These are phyloP conservation scores for Tenthredo notha DNA, from an alignment of 2,888 invertebrate genomes.

Conservation along the genomic window DNA sequence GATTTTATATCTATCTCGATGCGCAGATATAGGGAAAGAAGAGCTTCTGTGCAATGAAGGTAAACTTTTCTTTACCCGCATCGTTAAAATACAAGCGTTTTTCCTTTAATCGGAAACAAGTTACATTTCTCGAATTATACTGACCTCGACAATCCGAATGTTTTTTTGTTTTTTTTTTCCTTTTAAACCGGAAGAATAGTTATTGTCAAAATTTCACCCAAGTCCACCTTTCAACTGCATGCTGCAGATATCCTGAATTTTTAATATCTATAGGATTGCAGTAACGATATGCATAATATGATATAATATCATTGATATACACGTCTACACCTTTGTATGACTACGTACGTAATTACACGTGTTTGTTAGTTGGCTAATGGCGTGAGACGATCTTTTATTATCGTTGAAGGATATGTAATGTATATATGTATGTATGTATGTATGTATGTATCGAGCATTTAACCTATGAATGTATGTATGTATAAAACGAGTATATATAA, in stretches of 20 bases:
- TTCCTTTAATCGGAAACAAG: too few relatives aligned
- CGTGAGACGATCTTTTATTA: conserved; percentile 14
- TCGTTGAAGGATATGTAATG: neutral
- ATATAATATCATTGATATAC: conserved; percentile 15
- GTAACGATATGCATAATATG: neutral
- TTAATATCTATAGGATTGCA: neutral
- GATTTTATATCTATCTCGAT: too few relatives aligned
- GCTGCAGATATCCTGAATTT: neutral
- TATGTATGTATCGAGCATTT: neutral
- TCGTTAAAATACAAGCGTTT: too few relatives aligned
- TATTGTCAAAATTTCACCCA: neutral
- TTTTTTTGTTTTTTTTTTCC: too few relatives aligned
- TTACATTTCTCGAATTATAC: too few relatives aligned
- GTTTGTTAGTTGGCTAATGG: neutral
- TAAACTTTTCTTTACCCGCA: too few relatives aligned
- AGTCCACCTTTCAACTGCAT: neutral
- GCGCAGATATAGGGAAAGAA: too few relatives aligned
- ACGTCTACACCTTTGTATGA: neutral
- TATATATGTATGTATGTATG: neutral
- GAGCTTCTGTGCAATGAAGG: too few relatives aligned
- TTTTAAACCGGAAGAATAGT: too few relatives aligned
- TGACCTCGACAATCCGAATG: too few relatives aligned
- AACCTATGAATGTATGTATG: neutral
- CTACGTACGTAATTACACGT: conserved; percentile 36
- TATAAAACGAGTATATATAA: neutral